These are phyloP conservation scores for Amazona finschi DNA, from an alignment of 2,797 vertebrate genomes.

Conservation along the genomic window DNA sequence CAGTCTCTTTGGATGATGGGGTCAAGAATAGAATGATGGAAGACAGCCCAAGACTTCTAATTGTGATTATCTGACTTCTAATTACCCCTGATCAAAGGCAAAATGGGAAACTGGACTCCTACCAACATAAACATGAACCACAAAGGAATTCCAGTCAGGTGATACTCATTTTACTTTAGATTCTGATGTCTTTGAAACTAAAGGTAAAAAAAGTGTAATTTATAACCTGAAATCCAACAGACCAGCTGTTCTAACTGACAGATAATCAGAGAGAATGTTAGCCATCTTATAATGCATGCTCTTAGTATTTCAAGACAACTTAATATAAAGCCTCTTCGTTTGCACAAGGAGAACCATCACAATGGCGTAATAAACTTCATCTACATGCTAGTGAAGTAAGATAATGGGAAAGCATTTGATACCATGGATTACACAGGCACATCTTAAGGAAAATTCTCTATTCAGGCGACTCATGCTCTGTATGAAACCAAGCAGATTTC, in stretches of 20 bases:
- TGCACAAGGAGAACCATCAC: neutral
- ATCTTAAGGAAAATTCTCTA: neutral
- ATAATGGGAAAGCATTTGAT: neutral
- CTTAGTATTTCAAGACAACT: neutral
- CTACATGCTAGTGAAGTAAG: neutral
- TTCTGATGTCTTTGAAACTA: constrained; percentile 37
- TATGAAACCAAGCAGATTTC: neutral
- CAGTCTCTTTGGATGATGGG: constrained; percentile 62
- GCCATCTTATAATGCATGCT: neutral
- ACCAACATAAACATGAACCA: constrained; percentile 60
- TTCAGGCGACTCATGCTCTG: neutral
- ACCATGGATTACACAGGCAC: neutral
- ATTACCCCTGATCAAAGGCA: constrained; percentile 75
- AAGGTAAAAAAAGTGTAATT: constrained; percentile 57
- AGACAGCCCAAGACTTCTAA: constrained; percentile 68
- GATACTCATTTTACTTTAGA: constrained; percentile 51
- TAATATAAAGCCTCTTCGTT: neutral
- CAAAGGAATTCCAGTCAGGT: constrained; percentile 68
- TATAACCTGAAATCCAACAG: constrained; percentile 42
- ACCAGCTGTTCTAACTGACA: constrained; percentile 5
- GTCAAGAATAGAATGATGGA: constrained; percentile 65
- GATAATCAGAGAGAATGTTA: neutral
- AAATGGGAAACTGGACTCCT: constrained; percentile 70
- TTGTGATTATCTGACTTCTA: constrained; percentile 72
- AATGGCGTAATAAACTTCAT: neutral